Evolutionary conservation across 2,888 invertebrate genomes (phyloP).

Genomic region (Rhaphigaster nebulosa): DNA sequence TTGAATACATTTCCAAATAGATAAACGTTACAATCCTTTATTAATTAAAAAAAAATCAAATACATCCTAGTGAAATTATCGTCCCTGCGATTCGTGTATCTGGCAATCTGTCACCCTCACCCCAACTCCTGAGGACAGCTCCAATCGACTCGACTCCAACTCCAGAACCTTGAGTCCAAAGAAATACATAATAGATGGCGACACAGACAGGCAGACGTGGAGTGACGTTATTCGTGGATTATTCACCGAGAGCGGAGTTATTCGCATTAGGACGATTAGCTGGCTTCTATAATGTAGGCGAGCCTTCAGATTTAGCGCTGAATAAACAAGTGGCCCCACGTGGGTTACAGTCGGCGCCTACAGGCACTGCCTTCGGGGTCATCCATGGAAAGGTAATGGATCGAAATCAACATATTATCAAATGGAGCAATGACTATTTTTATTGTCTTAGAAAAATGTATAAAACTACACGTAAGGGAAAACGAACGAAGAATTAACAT

Average conservation of each 20-base stretch:
- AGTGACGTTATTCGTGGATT: constrained; percentile 45
- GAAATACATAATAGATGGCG: constrained; percentile 10
- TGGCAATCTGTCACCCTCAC: background rate
- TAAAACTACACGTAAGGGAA: too few species aligned
- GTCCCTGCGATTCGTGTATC: background rate
- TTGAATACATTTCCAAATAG: too few species aligned
- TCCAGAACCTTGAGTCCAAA: background rate
- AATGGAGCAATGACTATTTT: background rate
- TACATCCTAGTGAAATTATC: too few species aligned
- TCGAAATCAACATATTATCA: background rate
- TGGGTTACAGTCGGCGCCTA: background rate
- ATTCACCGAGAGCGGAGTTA: constrained; percentile 17
- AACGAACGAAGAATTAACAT: too few species aligned
- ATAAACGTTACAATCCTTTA: too few species aligned
- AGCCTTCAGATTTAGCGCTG: constrained; percentile 43
- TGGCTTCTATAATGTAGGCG: constrained; percentile 8
- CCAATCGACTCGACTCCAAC: background rate
- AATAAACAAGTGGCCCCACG: constrained; percentile 33
- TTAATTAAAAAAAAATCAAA: too few species aligned
- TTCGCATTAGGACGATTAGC: constrained; percentile 47
- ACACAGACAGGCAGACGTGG: background rate
- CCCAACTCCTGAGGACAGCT: background rate
- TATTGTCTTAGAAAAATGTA: too few species aligned
- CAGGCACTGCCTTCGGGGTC: background rate
- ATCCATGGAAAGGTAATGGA: background rate